Base-by-base conservation (phyloP, 35 echinoderm and acorn worm genomes). In the Stichopus chloronotus region DNA sequence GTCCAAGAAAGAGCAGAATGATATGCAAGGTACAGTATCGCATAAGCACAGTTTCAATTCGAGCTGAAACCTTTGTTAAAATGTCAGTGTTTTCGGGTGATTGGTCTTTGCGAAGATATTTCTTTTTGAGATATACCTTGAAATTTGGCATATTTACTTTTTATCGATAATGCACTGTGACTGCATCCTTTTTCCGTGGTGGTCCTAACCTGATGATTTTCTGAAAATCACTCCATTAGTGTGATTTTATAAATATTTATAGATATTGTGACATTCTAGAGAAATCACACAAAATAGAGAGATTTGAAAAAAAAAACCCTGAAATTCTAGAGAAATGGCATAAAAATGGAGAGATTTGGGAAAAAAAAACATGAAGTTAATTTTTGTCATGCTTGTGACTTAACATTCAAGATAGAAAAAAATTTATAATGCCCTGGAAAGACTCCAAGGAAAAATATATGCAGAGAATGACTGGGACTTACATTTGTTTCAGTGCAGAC, bases 1-100 rank as follows among this genome's bases (percentile, higher is more conserved):
- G 1, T 87, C 85, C 5, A 59, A 56, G 7, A 87, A 87, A n/a
- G 57, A 87, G 63, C 54, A 19, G 17, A 59, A 87, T 17, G 85
- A 87, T 12, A 12, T 87, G 57, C 85, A 68, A 59, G 85, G 85
- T 88, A 55, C 6, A 30, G 14, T 52, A 69, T 9, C 8, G 6
- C 5, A 6, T 55, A 84, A 17, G 4, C 17, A 52, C 23, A 52
- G 24, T 30, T 8, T 14, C 54, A 25, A 14, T 16, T 52, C 9
- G 7, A 80, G 78, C 78, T 17, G 78, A 23, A 80, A 10, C 8
- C 25, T 10, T 9, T 80, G 8, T 68, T 9, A 68, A 8, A 9
- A 68, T 8, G 17, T 9, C 8, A 8, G 8, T 8, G 63, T 68
- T 68, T 8, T 68, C 17, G 17, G 63, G 17, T 9, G 8, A 9